Conservation (phyloP, 1,140 invertebrate genomes). For the Helicoverpa armigera region DNA sequence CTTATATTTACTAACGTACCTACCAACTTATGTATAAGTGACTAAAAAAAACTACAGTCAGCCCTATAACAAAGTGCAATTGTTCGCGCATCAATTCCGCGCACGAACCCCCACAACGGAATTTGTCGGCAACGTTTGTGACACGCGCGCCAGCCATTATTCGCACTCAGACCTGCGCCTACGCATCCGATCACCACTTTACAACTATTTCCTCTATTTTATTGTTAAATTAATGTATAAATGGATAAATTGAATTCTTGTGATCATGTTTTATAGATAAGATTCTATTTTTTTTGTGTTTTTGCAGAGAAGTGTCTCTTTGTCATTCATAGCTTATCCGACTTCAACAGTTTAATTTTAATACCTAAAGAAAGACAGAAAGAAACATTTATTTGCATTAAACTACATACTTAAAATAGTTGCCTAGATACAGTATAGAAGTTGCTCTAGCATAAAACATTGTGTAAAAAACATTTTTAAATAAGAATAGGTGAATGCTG, state of each 20-base stretch:
- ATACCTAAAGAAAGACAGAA: too few species aligned
- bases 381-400: too few species aligned
- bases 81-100: conserved; percentile 65
- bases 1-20: too few species aligned
- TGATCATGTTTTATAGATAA: not conserved
- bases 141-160: conserved; percentile 68
- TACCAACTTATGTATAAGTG: not conserved
- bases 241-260: conserved; percentile 5
- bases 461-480: not conserved
- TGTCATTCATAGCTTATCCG: too few species aligned
- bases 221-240: conserved; percentile 22
- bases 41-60: not conserved
- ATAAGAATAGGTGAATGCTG: conserved; percentile 19
- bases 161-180: conserved; percentile 55
- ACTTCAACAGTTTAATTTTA: too few species aligned
- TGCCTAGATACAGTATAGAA: not conserved
- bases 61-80: conserved; percentile 58
- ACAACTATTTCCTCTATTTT: conserved; percentile 17
- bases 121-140: conserved; percentile 55
- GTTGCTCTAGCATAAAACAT: not conserved
- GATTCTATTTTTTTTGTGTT: not conserved
- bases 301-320: too few species aligned
- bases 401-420: too few species aligned
- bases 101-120: conserved; percentile 62
- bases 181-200: conserved; percentile 30